phyloP scores from a whole-genome alignment of 1,140 invertebrate species.

The Coboldia fuscipes region DNA sequence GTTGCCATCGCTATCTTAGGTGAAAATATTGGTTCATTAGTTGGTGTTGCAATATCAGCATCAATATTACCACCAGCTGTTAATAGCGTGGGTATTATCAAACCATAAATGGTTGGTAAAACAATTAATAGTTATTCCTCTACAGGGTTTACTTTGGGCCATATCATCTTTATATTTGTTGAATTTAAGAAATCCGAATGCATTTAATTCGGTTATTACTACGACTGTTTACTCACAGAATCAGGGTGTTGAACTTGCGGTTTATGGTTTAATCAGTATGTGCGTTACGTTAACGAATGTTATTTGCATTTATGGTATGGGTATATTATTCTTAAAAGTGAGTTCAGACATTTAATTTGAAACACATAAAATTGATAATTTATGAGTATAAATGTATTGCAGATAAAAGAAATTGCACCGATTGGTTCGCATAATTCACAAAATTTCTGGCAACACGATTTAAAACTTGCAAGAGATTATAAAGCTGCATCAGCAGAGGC shows the following conservation, averaged over 20 bases:
- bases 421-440: conserved; percentile 25
- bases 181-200: conserved; percentile 18
- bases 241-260: conserved; percentile 29
- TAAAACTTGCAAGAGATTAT: conserved; percentile 33
- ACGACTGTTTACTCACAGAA: conserved; percentile 27
- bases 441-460: conserved; percentile 45
- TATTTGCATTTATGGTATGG: conserved; percentile 42
- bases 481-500: conserved; percentile 18
- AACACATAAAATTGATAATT: neutral
- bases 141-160: conserved; percentile 44
- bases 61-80: conserved; percentile 57
- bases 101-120: neutral
- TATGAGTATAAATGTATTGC: conserved; percentile 7
- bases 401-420: conserved; percentile 57
- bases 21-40: conserved; percentile 46
- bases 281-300: conserved; percentile 50
- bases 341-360: conserved; percentile 4
- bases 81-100: conserved; percentile 32
- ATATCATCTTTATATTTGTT: conserved; percentile 30
- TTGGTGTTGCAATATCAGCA: conserved; percentile 62
- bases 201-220: conserved; percentile 18
- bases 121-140: neutral
- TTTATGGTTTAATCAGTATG: conserved; percentile 39
- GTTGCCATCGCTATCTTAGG: conserved; percentile 52
- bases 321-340: conserved; percentile 44